phyloP scores from a whole-genome alignment of 1,140 invertebrate species.

The Carcinoscorpius rotundicauda region DNA sequence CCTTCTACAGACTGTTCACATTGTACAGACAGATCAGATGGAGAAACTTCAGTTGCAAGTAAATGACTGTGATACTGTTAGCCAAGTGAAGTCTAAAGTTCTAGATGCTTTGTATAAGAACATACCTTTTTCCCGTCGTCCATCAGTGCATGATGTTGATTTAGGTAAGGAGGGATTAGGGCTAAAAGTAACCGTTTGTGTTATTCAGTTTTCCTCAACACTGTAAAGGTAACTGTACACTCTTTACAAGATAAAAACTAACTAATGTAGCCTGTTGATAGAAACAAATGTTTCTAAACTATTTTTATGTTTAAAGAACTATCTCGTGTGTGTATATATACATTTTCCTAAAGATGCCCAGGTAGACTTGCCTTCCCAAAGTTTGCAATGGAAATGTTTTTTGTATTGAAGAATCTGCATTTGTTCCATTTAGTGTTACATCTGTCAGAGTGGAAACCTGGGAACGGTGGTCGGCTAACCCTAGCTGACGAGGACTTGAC shows the following conservation, averaged over 20 bases:
- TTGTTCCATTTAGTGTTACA: too few relatives aligned
- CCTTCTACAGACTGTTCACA: slow-evolving; percentile 15
- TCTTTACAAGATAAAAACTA: too few relatives aligned
- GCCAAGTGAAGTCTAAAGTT: slow-evolving; percentile 96
- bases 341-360: too few relatives aligned
- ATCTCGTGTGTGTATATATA: too few relatives aligned
- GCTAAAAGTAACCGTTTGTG: too few relatives aligned
- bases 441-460: slow-evolving; percentile 38
- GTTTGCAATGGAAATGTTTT: too few relatives aligned
- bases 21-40: slow-evolving; percentile 78
- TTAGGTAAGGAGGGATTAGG: slow-evolving; percentile 37
- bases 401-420: too few relatives aligned
- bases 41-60: slow-evolving; percentile 93
- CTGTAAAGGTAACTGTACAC: too few relatives aligned
- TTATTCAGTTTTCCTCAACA: too few relatives aligned
- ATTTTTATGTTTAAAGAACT: slow-evolving; percentile 1
- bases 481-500: slow-evolving; percentile 87
- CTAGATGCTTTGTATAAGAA: slow-evolving; percentile 92
- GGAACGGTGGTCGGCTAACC: slow-evolving; percentile 59
- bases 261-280: too few relatives aligned
- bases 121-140: slow-evolving; percentile 78
- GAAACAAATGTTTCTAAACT: too few relatives aligned
- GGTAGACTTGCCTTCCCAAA: too few relatives aligned
- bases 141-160: slow-evolving; percentile 83
- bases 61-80: slow-evolving; percentile 96